Evolutionary conservation across 2,888 invertebrate species (phyloP), one percentile per base, ranked within the genome.

Genomic region (Agrotis clavis): DNA sequence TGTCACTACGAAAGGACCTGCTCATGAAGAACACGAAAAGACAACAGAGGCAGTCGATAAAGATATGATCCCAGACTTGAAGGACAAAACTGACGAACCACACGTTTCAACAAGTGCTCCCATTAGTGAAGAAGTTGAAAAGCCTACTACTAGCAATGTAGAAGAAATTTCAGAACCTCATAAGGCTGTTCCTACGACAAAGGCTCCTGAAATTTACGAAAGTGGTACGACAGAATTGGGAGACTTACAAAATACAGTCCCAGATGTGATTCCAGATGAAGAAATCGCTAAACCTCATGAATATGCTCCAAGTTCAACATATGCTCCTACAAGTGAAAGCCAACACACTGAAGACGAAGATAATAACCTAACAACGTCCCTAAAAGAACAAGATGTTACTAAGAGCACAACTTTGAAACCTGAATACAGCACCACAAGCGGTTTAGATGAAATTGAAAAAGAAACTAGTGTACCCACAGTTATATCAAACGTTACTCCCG

Each of bases 201-300:
- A 25, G 19, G 30, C 60, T 13, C 62, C 84, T 6, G 82, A 84
- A 57, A 76, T 57, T 16, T 56, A 75, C 19, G 74, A 81, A 57
- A 74, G 69, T 50, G 35, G 68, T 45, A 84, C 85, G 30, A 84
- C 85, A 25, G 85, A 86, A 74, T 48, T 60, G 7, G 82, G 69
- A 61, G 78, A 83, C 62, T 83, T 57, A 66, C 78, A 82, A 51
- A 84, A 83, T 73, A 83, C 86, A 25, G 83, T 83, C 7, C 82
- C 86, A 50, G 79, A 84, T 63, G 67, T 70, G 59, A 65, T 75
- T 16, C 74, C 75, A 63, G 84, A 81, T 56, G 74, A 74, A 35
- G 84, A 82, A 64, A 30, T 73, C 47, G 51, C 57, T 35, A 77
- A 81, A 61, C 59, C 65, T 30, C 69, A 79, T 56, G 75, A 79